A percentile compares a stretch with the other conserved stretches of the same genome.
These are phyloP conservation scores for Procapra przewalskii DNA, from an alignment of 2,113 vertebrate species.

Conservation along the genomic window DNA sequence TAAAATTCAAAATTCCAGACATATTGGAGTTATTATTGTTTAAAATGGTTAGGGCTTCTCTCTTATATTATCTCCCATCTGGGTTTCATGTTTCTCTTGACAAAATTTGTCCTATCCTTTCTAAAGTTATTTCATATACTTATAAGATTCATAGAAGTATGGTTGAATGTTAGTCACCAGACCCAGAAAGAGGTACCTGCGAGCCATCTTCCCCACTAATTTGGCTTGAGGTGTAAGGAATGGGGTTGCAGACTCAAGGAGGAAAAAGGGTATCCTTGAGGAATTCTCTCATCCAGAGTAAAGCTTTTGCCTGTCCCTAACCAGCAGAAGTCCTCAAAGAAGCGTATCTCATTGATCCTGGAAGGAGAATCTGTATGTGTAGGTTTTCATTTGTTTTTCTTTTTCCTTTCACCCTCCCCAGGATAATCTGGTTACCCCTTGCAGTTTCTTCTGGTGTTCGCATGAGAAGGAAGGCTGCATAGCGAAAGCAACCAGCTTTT, in stretches of 20 bases:
- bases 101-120: background rate
- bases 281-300: background rate
- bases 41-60: background rate
- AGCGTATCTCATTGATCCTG: background rate
- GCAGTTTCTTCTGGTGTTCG: background rate
- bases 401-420: background rate
- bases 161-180: background rate
- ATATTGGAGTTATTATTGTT: background rate
- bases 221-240: background rate
- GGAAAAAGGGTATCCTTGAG: background rate
- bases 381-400: background rate
- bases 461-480: background rate
- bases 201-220: background rate
- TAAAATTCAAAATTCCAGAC: background rate
- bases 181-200: background rate
- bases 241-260: background rate
- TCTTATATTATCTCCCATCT: background rate
- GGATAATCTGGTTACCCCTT: background rate
- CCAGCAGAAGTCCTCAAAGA: background rate
- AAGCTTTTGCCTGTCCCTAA: background rate
- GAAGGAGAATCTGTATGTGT: background rate
- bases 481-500: background rate
- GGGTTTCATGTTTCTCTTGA: background rate
- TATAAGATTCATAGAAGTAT: background rate
- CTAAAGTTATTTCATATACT: background rate